Evolutionary conservation across 2,888 invertebrate species (phyloP).

Genomic region (Agapetus fuscipes): DNA sequence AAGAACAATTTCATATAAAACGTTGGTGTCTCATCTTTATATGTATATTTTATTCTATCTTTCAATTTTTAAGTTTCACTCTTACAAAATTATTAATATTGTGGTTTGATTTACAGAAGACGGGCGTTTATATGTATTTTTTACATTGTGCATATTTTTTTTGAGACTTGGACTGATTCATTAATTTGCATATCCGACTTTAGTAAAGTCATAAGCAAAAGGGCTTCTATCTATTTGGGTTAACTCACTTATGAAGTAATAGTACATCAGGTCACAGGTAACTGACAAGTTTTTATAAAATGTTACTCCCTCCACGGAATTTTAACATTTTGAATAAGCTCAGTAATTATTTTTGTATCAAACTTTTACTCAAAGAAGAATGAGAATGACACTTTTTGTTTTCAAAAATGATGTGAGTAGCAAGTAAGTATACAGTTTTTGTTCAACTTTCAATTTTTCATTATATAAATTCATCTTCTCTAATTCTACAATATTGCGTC

Average conservation of each 20-base stretch:
- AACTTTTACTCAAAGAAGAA: conserved; percentile 5
- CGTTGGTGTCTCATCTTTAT: conserved; percentile 20
- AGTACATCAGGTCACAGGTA: too few species aligned
- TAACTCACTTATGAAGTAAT: too few species aligned
- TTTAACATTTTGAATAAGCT: conserved; percentile 18
- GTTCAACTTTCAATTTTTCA: not conserved
- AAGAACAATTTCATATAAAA: conserved; percentile 20
- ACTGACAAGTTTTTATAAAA: conserved; percentile 2
- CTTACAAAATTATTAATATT: not conserved
- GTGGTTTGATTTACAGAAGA: conserved; percentile 1
- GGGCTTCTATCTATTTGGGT: too few species aligned
- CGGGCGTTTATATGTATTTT: conserved; percentile 11
- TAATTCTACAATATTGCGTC: too few species aligned
- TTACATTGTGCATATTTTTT: conserved; percentile 16
- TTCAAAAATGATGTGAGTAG: too few species aligned
- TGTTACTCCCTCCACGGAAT: not conserved
- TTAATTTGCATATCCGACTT: too few species aligned
- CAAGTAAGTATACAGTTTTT: too few species aligned
- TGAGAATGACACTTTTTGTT: too few species aligned
- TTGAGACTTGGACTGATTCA: conserved; percentile 20
- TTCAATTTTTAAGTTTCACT: not conserved
- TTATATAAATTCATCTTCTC: not conserved
- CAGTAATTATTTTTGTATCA: conserved; percentile 15
- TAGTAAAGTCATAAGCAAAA: too few species aligned
- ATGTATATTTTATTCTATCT: conserved; percentile 4